Evolutionary conservation across 2,113 vertebrate genomes (phyloP).

Genomic region (Clarias batrachus): DNA sequence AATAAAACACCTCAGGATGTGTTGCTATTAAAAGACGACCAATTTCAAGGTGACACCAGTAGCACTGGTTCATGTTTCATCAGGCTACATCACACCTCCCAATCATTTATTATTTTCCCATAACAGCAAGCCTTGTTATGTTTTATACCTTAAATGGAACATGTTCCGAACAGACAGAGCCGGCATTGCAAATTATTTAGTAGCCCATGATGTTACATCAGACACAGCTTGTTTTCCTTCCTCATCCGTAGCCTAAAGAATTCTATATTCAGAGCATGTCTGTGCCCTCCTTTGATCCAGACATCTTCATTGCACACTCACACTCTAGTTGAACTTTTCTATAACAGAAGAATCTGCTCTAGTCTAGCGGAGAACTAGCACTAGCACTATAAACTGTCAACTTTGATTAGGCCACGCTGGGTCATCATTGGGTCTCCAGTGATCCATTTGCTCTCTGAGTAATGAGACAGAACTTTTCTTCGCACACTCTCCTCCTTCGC

Average conservation of each 20-base stretch:
- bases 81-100: neutral
- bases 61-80: neutral
- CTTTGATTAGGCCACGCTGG: constrained; percentile 36
- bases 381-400: constrained; percentile 18
- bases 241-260: neutral
- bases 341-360: neutral
- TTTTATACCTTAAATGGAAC: neutral
- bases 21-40: neutral
- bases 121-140: neutral
- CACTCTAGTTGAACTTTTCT: constrained; percentile 27
- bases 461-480: constrained; percentile 28
- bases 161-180: neutral
- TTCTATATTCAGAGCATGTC: constrained; percentile 2
- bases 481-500: constrained; percentile 30
- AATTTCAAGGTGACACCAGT: neutral
- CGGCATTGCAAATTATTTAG: neutral
- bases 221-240: neutral
- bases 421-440: constrained; percentile 45
- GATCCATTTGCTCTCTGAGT: constrained; percentile 51
- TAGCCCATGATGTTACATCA: neutral
- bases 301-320: constrained; percentile 39
- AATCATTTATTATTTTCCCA: neutral
- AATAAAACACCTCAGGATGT: neutral
- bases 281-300: constrained; percentile 29
- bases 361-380: neutral